Conservation (phyloP, 2,797 vertebrate species). For the Myotis findleyi region DNA sequence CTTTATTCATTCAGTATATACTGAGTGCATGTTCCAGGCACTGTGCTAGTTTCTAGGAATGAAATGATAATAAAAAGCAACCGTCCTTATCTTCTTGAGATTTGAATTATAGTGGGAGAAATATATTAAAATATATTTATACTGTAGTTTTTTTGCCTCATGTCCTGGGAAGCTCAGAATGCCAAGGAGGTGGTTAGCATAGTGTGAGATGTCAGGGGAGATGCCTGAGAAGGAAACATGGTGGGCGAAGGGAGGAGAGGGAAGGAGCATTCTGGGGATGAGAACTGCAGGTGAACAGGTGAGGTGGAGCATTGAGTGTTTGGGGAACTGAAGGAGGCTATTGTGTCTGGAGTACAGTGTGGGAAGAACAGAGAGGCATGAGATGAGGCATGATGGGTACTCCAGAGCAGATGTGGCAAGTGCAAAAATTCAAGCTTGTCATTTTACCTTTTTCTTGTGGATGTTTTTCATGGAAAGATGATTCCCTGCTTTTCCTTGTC, state of each 20-base stretch:
- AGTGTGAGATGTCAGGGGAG: not conserved
- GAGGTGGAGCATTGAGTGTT: accelerated
- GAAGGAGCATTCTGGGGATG: accelerated
- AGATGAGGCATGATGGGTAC: accelerated
- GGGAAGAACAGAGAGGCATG: too few species aligned
- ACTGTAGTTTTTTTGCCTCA: not conserved
- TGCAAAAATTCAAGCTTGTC: not conserved
- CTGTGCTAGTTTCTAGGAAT: conserved; percentile 1
- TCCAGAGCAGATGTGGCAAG: not conserved
- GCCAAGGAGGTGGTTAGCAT: not conserved
- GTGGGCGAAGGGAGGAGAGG: too few species aligned
- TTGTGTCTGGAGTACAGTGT: accelerated
- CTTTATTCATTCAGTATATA: not conserved
- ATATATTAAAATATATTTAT: not conserved
- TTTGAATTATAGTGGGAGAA: not conserved
- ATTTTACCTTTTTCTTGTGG: not conserved
- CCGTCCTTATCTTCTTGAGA: not conserved
- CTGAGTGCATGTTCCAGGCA: not conserved
- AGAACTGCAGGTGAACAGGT: not conserved
- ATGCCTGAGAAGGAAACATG: not conserved
- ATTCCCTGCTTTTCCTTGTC: not conserved
- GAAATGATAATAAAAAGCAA: not conserved
- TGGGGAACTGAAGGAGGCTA: not conserved
- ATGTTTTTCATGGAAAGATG: not conserved
- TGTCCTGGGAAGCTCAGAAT: not conserved